Evolutionary conservation across 2,888 invertebrate genomes (phyloP).

Genomic region (Clivina fossor): DNA sequence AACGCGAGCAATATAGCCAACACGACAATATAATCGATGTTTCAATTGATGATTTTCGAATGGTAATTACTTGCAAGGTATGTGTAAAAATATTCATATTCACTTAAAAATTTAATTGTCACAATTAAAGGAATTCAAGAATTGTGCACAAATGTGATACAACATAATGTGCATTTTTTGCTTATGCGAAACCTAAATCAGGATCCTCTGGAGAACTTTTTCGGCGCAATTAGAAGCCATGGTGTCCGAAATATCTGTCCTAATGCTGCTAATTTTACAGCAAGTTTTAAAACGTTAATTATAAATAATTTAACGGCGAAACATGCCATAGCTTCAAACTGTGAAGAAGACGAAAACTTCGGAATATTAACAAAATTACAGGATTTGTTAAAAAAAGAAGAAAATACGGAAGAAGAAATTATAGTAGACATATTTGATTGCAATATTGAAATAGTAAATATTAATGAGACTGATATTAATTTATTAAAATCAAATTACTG

Average conservation of each 20-base stretch:
- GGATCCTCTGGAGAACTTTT: conserved; percentile 6
- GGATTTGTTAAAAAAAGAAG: not conserved
- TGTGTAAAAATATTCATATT: too few species aligned
- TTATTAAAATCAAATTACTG: conserved; percentile 4
- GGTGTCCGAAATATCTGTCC: not conserved
- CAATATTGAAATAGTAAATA: not conserved
- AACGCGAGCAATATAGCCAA: too few species aligned
- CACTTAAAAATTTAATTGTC: too few species aligned
- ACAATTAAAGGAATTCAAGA: too few species aligned
- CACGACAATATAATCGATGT: too few species aligned
- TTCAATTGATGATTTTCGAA: too few species aligned
- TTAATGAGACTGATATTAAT: not conserved
- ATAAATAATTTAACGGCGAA: conserved; percentile 1
- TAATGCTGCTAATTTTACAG: not conserved
- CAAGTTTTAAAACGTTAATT: not conserved
- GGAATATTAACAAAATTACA: not conserved
- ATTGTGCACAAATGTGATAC: too few species aligned
- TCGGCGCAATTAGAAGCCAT: conserved; percentile 2
- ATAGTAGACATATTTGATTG: too few species aligned
- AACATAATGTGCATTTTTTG: too few species aligned
- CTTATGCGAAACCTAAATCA: not conserved
- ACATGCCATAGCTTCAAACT: conserved; percentile 2
- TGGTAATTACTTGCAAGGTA: too few species aligned
- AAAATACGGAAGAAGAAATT: too few species aligned
- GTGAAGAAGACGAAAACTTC: conserved; percentile 1